phyloP scores from a whole-genome alignment of 2,113 vertebrate species.

The Tupaia tana region DNA sequence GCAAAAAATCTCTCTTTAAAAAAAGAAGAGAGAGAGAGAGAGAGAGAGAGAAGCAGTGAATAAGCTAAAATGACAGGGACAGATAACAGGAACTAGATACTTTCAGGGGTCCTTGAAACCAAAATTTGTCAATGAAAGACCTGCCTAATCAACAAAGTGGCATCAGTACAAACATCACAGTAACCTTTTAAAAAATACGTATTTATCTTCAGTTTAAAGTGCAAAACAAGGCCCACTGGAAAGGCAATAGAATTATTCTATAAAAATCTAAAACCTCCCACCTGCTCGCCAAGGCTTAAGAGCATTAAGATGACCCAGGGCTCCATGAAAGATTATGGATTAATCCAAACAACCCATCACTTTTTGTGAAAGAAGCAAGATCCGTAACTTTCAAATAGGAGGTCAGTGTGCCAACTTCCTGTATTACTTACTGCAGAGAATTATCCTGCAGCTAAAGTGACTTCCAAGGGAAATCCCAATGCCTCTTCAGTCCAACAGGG shows the following conservation, averaged over 20 bases:
- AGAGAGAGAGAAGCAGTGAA: not conserved
- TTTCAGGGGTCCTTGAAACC: not conserved
- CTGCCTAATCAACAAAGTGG: not conserved
- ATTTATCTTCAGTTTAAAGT: not conserved
- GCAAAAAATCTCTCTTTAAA: no score
- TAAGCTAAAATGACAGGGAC: not conserved
- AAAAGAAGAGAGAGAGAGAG: no score
- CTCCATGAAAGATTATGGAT: not conserved
- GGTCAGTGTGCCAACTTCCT: slow-evolving; percentile 45
- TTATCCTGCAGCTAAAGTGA: slow-evolving; percentile 18
- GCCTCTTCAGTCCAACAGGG: slow-evolving; percentile 4
- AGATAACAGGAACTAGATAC: not conserved
- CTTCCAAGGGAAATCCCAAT: slow-evolving; percentile 44
- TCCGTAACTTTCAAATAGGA: not conserved
- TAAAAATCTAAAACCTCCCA: not conserved
- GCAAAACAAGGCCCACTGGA: not conserved
- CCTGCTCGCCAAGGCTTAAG: not conserved
- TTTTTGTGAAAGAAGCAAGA: slow-evolving; percentile 14
- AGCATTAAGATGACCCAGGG: not conserved
- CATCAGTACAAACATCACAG: not conserved
- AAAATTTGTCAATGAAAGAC: not conserved
- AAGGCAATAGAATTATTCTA: not conserved
- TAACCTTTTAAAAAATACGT: not conserved
- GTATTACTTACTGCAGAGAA: slow-evolving; percentile 21
- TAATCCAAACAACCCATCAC: not conserved